A percentile compares a stretch with the other conserved stretches of the same genome.
phyloP scores from a whole-genome alignment of 2,113 vertebrate genomes.

The Cyanoramphus novaezelandiae region DNA sequence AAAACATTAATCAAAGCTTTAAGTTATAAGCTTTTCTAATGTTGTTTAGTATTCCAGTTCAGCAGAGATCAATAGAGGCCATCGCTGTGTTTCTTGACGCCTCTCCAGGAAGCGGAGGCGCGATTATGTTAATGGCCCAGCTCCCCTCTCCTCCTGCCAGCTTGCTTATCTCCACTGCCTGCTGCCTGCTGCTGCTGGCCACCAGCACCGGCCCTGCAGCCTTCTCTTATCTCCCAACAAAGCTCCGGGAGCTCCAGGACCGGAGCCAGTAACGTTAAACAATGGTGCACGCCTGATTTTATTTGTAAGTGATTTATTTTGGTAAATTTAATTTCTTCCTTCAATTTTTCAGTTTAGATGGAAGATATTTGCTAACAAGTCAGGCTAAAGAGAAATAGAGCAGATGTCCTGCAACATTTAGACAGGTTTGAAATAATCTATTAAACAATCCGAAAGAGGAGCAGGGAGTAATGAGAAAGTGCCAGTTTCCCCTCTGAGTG shows the following conservation, averaged over 20 bases:
- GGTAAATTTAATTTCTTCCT: conserved; percentile 80
- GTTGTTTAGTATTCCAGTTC: conserved; percentile 83
- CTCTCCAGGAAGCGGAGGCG: conserved; percentile 80
- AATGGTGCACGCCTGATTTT: conserved; percentile 79
- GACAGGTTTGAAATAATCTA: conserved; percentile 63
- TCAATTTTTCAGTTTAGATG: conserved; percentile 73
- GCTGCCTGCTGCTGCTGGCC: conserved; percentile 82
- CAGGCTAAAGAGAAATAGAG: conserved; percentile 67
- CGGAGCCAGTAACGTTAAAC: conserved; percentile 75
- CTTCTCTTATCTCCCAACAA: conserved; percentile 84
- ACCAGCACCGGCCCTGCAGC: conserved; percentile 68
- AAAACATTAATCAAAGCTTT: conserved; percentile 82
- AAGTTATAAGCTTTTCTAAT: conserved; percentile 78
- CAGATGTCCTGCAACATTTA: conserved; percentile 72
- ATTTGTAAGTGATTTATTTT: conserved; percentile 83
- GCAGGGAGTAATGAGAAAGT: conserved; percentile 40
- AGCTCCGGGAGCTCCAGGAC: conserved; percentile 71
- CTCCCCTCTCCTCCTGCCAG: conserved; percentile 74
- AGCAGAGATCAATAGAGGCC: conserved; percentile 83
- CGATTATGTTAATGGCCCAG: conserved; percentile 83
- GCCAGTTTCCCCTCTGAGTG: conserved; percentile 12
- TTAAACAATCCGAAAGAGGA: conserved; percentile 41
- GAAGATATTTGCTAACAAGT: conserved; percentile 84
- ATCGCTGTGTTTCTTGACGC: conserved; percentile 78
- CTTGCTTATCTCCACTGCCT: conserved; percentile 85